Conservation (phyloP, 2,888 invertebrate genomes). For the Oxytorus armatus region DNA sequence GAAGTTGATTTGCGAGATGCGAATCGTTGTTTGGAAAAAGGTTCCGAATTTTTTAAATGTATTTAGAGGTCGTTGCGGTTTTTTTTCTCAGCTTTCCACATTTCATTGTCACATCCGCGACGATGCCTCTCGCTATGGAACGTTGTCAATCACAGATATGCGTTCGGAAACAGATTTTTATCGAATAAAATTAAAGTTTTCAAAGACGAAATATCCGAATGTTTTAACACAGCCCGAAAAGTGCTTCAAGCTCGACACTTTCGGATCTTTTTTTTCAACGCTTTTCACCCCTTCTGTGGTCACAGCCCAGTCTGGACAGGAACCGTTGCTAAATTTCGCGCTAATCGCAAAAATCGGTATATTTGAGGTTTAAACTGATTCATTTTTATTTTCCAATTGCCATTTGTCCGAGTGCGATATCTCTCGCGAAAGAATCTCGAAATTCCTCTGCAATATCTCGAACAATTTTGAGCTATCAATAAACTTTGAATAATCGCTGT, state of each 20-base stretch:
- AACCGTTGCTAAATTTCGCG: too few relatives aligned
- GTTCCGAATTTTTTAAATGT: background rate
- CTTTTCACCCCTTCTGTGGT: too few relatives aligned
- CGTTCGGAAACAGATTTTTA: background rate
- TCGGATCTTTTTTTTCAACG: background rate
- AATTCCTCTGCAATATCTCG: too few relatives aligned
- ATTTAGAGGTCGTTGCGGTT: background rate
- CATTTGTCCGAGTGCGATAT: too few relatives aligned
- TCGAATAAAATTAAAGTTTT: background rate
- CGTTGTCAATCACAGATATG: conserved; percentile 1
- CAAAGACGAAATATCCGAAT: background rate
- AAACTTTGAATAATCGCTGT: too few relatives aligned
- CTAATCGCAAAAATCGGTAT: background rate
- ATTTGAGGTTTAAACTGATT: too few relatives aligned
- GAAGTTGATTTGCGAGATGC: conserved; percentile 21
- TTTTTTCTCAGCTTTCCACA: background rate
- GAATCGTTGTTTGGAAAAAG: conserved; percentile 5
- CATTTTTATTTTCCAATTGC: background rate
- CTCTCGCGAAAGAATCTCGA: too few relatives aligned
- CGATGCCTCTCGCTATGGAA: background rate
- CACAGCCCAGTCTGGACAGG: too few relatives aligned
- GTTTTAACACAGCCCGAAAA: background rate
- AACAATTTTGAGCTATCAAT: too few relatives aligned
- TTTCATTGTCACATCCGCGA: background rate
- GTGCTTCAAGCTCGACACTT: background rate